Evolutionary conservation across 2,113 vertebrate genomes (phyloP), one percentile per base, ranked within the genome.

Genomic region (Pseudois nayaur): DNA sequence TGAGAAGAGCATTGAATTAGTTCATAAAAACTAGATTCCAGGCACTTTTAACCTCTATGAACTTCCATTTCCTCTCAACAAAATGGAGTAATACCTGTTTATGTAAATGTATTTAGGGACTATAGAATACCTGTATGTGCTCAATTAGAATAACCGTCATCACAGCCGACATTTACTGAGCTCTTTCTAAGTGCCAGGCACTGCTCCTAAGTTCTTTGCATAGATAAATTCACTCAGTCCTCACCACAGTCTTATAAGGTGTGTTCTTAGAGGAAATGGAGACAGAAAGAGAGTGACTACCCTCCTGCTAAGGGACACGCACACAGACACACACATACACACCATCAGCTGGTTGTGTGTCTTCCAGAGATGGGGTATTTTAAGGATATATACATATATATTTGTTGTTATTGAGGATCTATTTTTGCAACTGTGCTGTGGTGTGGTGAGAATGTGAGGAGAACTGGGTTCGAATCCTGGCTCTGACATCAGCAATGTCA

Each of bases 1-100:
- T 45, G 62, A 83, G 87, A 83, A 92, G 8, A 74, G 13, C 59
- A 21, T 7, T 76, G 50, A 60, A 29, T 17, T 67, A 8, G 40
- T 50, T 96, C n/a, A 50, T 67, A 52, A 83, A 97, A 86, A 45
- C 13, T 31, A 15, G 29, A 76, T 62, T 62, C 36, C 19, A 94
- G 25, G 21, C 89, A 36, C 15, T 45, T 33, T 45, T 33, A 83
- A 87, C 23, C 29, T 94, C 54, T 55, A 14, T 60, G 4, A 90
- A 76, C 64, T 67, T 74, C 25, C 55, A 36, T 52, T 71, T 79
- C 48, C 40, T 59, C 50, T 91, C 25, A 13, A 31, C 48, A 52
- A 62, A 55, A 59, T 6, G 54, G 40, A 82, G 14, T 2, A 43
- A 59, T 15, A 11, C 74, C 13, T 52, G 11, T 21, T 33, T 2